Base-by-base conservation (phyloP, 2,888 invertebrate genomes). In the Podotricha telesiphe region DNA sequence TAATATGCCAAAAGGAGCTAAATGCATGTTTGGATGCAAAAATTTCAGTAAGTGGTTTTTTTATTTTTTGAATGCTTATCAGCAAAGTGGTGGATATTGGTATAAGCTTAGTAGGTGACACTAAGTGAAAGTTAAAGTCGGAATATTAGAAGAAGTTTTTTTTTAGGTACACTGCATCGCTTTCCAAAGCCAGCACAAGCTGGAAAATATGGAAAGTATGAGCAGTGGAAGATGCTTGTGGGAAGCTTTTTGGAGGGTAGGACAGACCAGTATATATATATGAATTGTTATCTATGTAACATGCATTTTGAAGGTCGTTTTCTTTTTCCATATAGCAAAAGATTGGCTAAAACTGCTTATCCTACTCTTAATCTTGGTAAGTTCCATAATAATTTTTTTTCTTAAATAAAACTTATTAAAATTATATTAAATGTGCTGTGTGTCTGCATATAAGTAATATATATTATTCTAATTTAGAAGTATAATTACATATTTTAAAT, bases 121-220 rank as follows among this genome's bases (percentile, higher is more conserved):
- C 28, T 34, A 5, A 11, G 10, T 55, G 1, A 17, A 55, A 17
- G 11, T 17, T 55, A 53, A 28, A 53, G 6, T 10, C 10, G 1
- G 13, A 42, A 13, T 3, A 13, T 42, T 13, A 2, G 11, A 13
- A 11, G 17, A 11, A 48, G n/a, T 34, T 20, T 11, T 34, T 28
- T 55, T 50, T 66, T 55, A 62, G 69, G 42, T 58, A 20, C 42
- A 42, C 42, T 58, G n/a, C 58, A 58, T 58, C 40, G 58, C 40
- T 58, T 58, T 42, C 58, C 58, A 20, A 58, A 58, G 20, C 58
- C 58, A 42, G n/a, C 42, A 8, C 40, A 55, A 11, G 17, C 17
- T 34, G 55, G 55, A 17, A 55, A 55, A 34, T 37, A 8, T 58
- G 58, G 42, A 2, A 58, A 42, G 40, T 58, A 40, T 58, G 42